Base-by-base conservation (phyloP, 2,888 invertebrate genomes). In the Scaptomyza polygonia region DNA sequence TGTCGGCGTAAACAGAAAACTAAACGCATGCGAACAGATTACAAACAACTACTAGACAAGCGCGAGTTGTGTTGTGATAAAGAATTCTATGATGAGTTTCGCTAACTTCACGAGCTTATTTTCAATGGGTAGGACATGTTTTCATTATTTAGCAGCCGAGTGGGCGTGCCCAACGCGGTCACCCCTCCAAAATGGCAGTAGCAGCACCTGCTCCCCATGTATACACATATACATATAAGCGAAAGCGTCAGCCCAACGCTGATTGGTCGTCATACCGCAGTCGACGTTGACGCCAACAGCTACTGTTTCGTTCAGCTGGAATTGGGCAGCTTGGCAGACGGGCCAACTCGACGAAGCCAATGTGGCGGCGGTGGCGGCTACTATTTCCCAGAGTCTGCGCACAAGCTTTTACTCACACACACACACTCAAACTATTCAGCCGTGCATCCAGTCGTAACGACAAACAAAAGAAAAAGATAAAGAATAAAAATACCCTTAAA, bases 11-110 rank as follows among this genome's bases (percentile, higher is more conserved):
- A 79, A 84, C 72, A 55, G 77, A 72, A 71, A 89, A 85, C 89
- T 89, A 90, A 90, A 89, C 90, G 89, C 88, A 88, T 84, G 89
- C 88, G 90, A 89, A 91, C 89, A 90, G 89, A 91, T 91, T 91
- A 91, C 89, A 90, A 89, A 90, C 90, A 89, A 91, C 91, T 90
- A 91, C 91, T 90, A 90, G 89, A 91, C 90, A 90, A 90, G 89
- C 85, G 90, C 86, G 71, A 87, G 87, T 83, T 88, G 84, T 90
- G 90, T 89, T 90, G 88, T 91, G 91, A 90, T 90, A 91, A 91
- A 91, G 90, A 89, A 91, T 90, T 91, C 91, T 91, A 89, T 91
- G 90, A 90, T 88, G 89, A 90, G 89, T 89, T 90, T 89, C 79
- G 88, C 90, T 89, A 86, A 89, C 89, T 90, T 88, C 89, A 85